Base-by-base conservation (phyloP, 2,113 vertebrate genomes). In the Mormyrus iriodes region DNA sequence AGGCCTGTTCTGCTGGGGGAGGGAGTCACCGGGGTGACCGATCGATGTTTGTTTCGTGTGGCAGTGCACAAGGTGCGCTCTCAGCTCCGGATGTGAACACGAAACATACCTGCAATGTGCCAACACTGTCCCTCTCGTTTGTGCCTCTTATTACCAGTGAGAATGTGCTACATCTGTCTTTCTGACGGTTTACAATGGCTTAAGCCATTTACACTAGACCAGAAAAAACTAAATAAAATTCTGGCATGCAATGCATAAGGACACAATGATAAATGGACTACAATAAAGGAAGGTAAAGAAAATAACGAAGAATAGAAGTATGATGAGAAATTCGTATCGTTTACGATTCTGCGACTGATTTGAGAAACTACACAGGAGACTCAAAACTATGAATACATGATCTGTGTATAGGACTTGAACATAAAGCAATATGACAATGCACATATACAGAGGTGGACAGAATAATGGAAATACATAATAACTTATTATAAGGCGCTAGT, bases 1-100 rank as follows among this genome's bases (percentile, higher is more conserved):
- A 96, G 96, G 95, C 96, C 95, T 55, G 76, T 49, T 96, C 96
- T 17, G 49, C 17, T 35, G 53, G 24, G 49, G n/a, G 49, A 42
- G 69, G 65, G 13, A n/a, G 49, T n/a, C 88, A 31, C 35, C 6
- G 24, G 65, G 73, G 88, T 82, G 69, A 88, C 61, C 13, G 49
- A 8, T 83, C 31, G 17, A 55, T 82, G 49, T 88, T 83, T 53
- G 48, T 83, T 88, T 44, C 21, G 5, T 5, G 4, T 1, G 17
- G 4, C 3, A 24, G 12, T 9, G 42, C 0, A 21, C 42, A 15
- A 42, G 48, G 73, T 44, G 1, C 0, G 0, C 39, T 51, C 88
- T 73, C 73, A n/a, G 49, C 73, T 69, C 24, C 13, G 69, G 31
- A 73, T 27, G 58, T 12, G 53, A n/a, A 48, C 24, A 49, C 24